These are phyloP conservation scores for Uria aalge DNA, from an alignment of 2,113 vertebrate species.

Conservation along the genomic window DNA sequence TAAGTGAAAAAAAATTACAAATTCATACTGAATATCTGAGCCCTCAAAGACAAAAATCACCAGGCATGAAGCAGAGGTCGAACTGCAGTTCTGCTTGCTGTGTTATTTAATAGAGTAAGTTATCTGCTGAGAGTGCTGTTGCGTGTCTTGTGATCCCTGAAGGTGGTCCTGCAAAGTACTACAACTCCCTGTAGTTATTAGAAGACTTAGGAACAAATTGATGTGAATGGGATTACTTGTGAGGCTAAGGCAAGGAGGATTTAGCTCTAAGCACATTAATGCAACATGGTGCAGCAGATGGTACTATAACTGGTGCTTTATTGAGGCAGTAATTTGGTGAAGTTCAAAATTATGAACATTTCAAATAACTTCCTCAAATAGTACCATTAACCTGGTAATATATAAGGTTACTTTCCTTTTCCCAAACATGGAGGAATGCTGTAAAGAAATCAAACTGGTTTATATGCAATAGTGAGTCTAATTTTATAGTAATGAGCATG, in stretches of 20 bases:
- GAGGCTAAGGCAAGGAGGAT: constrained; percentile 20
- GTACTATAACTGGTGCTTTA: background rate
- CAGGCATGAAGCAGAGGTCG: background rate
- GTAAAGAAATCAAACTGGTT: background rate
- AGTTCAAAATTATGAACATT: background rate
- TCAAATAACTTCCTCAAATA: background rate
- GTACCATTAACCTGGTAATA: background rate
- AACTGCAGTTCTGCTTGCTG: background rate
- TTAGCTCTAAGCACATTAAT: constrained; percentile 3
- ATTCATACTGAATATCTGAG: background rate
- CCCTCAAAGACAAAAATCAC: background rate
- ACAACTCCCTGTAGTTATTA: background rate
- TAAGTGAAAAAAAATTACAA: background rate
- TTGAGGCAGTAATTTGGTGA: background rate
- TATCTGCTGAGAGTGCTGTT: background rate
- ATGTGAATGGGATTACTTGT: constrained; percentile 32
- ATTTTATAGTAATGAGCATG: background rate
- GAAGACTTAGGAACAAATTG: background rate
- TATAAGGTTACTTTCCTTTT: background rate
- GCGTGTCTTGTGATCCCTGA: constrained; percentile 22
- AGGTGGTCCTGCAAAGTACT: constrained; percentile 2
- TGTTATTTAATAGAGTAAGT: background rate
- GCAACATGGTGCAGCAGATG: background rate
- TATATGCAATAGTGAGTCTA: background rate
- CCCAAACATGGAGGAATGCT: background rate